Base-by-base conservation (phyloP, 1,140 invertebrate genomes). In the Trachelipus rathkii region DNA sequence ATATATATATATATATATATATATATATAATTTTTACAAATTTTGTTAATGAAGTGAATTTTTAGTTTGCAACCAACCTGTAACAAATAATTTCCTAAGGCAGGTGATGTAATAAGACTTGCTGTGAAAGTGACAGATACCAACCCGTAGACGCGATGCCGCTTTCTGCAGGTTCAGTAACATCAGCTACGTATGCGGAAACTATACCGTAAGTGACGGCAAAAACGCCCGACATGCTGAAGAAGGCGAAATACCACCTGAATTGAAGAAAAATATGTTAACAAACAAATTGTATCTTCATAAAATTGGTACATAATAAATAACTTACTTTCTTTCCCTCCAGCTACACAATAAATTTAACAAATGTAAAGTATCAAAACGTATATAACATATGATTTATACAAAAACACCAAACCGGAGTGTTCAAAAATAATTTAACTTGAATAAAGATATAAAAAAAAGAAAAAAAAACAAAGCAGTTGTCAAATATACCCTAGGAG, bases 191-290 rank as follows among this genome's bases (percentile, higher is more conserved):
- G 87, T 99, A 99, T 21, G 97, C 97, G 88, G 99, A 98, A 33
- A 99, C 96, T 76, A 99, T 96, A 72, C 94, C 96, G 86, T 99
- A 99, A 67, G 97, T 99, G 72, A 99, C 97, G 72, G 97, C 95
- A 87, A 99, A 99, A 77, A 98, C 92, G 76, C 97, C 97, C 80
- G 95, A 97, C 84, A 99, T 95, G 82, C 95, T 97, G 86, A 99
- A 97, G 92, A 99, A 96, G 71, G 96, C 96, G 88, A 99, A 99
- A 86, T 99, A 99, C 97, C 97, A 99, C 88, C 90, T 91, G 82
- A 73, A 85, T 83, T 60, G 67, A 24, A 75, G 46, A 80, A 73
- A 13, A 21, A 82, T n/a, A 10, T 13, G 9, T 24, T 23, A 45
- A 13, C 44, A 67, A 75, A 45, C 33, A 44, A 43, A 23, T 4